Conservation (phyloP, 2,113 vertebrate genomes). For the Dicerorhinus sumatrensis region DNA sequence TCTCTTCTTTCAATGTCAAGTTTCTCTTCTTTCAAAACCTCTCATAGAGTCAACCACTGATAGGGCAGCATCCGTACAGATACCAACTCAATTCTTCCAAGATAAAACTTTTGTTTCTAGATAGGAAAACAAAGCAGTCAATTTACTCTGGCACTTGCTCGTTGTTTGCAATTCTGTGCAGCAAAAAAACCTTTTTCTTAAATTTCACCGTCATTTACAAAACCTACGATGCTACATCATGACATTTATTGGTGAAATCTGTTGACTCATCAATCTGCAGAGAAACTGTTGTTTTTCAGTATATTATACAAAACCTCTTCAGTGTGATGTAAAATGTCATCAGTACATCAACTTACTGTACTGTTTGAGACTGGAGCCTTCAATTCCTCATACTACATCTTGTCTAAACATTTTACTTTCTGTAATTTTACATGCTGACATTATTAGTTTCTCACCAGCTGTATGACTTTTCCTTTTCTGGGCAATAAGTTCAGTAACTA, state of each 20-base stretch:
- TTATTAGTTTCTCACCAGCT: slow-evolving; percentile 42
- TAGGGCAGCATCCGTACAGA: not conserved
- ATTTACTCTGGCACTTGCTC: not conserved
- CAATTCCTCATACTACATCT: not conserved
- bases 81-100: not conserved
- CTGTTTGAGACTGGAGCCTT: not conserved
- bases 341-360: not conserved
- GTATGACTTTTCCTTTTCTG: not conserved
- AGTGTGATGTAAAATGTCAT: not conserved
- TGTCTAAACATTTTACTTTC: slow-evolving; percentile 8
- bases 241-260: slow-evolving; percentile 42
- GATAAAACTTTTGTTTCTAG: not conserved
- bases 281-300: not conserved
- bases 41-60: not conserved
- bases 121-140: not conserved
- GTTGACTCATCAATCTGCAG: slow-evolving; percentile 41
- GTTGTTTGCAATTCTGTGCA: not conserved
- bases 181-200: not conserved
- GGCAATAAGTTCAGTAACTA: not conserved
- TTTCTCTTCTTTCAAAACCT: not conserved
- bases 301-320: not conserved
- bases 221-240: not conserved
- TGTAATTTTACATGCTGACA: slow-evolving; percentile 42
- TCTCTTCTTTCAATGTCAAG: not conserved
- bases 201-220: not conserved